A percentile compares a stretch with the other conserved stretches of the same genome.
Conservation (phyloP, 2,113 vertebrate genomes). For the Arothron firmamentum region DNA sequence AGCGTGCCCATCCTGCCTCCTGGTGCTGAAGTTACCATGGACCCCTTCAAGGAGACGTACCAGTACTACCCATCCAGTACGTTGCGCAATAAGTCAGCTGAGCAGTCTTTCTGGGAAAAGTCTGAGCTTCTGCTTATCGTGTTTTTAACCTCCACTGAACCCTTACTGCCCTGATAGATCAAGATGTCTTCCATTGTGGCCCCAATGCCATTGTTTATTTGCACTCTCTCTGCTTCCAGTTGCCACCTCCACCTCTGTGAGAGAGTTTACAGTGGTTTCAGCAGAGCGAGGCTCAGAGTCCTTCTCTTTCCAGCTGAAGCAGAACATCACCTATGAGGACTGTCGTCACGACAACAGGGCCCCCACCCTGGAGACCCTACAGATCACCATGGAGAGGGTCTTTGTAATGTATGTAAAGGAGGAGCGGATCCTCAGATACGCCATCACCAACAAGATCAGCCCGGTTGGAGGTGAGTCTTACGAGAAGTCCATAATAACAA, state of each 20-base stretch:
- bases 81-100: neutral
- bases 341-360: slow-evolving; percentile 70
- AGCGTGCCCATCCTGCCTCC: slow-evolving; percentile 79
- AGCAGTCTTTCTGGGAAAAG: no score
- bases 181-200: neutral
- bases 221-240: slow-evolving; percentile 44
- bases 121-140: neutral
- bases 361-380: slow-evolving; percentile 59
- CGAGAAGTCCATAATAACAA: no score
- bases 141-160: neutral
- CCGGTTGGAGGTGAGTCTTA: slow-evolving; percentile 75
- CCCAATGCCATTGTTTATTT: rapidly evolving
- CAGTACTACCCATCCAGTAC: slow-evolving; percentile 86
- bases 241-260: slow-evolving; percentile 78
- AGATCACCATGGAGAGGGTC: slow-evolving; percentile 78
- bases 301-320: slow-evolving; percentile 79
- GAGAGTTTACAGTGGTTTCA: slow-evolving; percentile 74
- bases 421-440: slow-evolving; percentile 86
- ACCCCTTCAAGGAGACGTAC: slow-evolving; percentile 87
- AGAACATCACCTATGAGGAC: slow-evolving; percentile 83
- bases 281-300: slow-evolving; percentile 75
- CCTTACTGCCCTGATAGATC: neutral
- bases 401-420: slow-evolving; percentile 84
- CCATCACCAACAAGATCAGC: slow-evolving; percentile 86
- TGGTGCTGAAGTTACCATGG: slow-evolving; percentile 75